Evolutionary conservation across 2,113 vertebrate genomes (phyloP).

Genomic region (Zeus faber): DNA sequence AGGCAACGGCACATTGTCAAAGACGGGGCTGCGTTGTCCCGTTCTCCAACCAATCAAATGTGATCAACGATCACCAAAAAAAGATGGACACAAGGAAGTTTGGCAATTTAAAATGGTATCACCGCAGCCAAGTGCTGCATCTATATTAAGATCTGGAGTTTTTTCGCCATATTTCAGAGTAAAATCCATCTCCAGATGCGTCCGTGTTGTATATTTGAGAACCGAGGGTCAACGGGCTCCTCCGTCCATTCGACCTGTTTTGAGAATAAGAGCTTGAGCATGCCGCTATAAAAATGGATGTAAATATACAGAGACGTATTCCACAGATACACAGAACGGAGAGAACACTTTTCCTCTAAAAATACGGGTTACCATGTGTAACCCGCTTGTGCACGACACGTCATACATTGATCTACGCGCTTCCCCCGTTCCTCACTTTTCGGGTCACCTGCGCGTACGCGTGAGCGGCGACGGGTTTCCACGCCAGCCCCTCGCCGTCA

Average conservation of each 20-base stretch:
- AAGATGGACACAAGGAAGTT: background rate
- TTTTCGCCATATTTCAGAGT: background rate
- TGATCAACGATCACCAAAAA: background rate
- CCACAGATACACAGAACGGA: slow-evolving; percentile 62
- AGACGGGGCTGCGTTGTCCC: slow-evolving; percentile 13
- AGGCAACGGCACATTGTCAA: slow-evolving; percentile 31
- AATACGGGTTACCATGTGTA: slow-evolving; percentile 59
- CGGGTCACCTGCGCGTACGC: slow-evolving; percentile 62
- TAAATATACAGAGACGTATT: slow-evolving; percentile 59
- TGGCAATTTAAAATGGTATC: slow-evolving; percentile 23
- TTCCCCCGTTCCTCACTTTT: slow-evolving; percentile 53
- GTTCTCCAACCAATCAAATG: background rate
- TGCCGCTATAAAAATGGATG: slow-evolving; percentile 70
- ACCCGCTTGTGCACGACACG: slow-evolving; percentile 61
- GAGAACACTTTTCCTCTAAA: slow-evolving; percentile 23
- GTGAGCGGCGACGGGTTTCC: too few species aligned
- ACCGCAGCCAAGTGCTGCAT: too few species aligned
- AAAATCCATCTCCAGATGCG: too few species aligned
- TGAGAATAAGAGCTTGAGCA: slow-evolving; percentile 61
- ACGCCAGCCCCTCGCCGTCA: too few species aligned
- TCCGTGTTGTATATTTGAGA: too few species aligned
- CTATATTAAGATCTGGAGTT: too few species aligned
- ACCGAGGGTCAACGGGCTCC: slow-evolving; percentile 17
- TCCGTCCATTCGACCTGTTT: slow-evolving; percentile 24
- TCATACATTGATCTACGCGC: slow-evolving; percentile 60